Evolutionary conservation across 1,140 invertebrate species (phyloP).

Genomic region (Gyrodactylus bullatarudis): DNA sequence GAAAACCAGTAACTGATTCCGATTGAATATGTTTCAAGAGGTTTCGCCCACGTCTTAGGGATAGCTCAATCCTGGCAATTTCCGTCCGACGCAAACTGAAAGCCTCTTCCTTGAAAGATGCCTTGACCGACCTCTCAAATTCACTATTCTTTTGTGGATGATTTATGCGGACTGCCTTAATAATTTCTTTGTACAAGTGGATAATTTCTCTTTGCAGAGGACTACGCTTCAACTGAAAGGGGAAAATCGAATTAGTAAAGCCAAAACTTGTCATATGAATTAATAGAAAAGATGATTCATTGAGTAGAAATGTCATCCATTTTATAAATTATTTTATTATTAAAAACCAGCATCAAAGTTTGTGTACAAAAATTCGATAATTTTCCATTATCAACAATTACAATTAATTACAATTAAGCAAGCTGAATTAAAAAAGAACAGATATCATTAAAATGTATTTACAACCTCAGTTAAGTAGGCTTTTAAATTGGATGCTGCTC

Average conservation of each 20-base stretch:
- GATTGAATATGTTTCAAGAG: background rate
- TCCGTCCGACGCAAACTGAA: background rate
- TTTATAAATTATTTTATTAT: too few species aligned
- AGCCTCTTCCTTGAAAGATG: background rate
- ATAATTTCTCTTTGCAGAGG: background rate
- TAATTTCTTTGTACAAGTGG: background rate
- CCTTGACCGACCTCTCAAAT: background rate
- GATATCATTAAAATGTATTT: too few species aligned
- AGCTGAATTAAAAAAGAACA: too few species aligned
- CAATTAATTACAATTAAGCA: too few species aligned
- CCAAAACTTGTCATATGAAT: too few species aligned
- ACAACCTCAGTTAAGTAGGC: too few species aligned
- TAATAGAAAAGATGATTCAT: too few species aligned
- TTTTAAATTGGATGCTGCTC: too few species aligned
- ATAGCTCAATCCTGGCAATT: background rate
- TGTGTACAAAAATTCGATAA: too few species aligned
- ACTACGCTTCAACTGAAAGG: background rate
- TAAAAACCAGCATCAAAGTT: too few species aligned
- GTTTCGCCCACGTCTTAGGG: background rate
- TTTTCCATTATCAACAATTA: too few species aligned
- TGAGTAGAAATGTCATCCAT: too few species aligned
- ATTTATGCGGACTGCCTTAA: background rate
- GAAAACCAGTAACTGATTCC: background rate
- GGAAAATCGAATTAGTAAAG: background rate
- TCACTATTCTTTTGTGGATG: background rate